A percentile compares a stretch with the other conserved stretches of the same genome.
phyloP scores from a whole-genome alignment of 2,797 vertebrate genomes.

The Sebastes hopkinsi region DNA sequence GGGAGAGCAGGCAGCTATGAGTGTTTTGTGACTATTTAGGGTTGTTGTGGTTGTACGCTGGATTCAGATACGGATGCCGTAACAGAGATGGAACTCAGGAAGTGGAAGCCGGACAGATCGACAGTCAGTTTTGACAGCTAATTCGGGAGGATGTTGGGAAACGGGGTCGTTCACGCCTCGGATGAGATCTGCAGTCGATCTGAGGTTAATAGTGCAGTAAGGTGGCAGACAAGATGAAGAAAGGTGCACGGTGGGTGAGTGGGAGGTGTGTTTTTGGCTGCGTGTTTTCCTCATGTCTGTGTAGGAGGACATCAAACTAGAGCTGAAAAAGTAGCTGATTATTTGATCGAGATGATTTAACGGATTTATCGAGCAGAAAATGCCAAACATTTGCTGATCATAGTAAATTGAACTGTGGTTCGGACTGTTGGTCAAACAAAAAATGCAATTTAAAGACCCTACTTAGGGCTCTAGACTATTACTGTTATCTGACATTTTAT shows the following conservation, averaged over 20 bases:
- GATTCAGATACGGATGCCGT: not conserved
- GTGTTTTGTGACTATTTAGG: slow-evolving; percentile 26
- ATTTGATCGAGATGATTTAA: not conserved
- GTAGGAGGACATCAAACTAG: not conserved
- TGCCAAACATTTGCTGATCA: not conserved
- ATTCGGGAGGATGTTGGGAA: slow-evolving; percentile 2
- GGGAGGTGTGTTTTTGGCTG: not conserved
- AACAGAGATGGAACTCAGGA: not conserved
- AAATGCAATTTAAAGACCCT: not conserved
- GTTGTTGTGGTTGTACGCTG: not conserved
- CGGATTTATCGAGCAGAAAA: not conserved
- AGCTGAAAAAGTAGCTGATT: not conserved
- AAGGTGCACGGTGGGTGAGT: not conserved
- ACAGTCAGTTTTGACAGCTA: not conserved
- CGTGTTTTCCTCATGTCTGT: not conserved
- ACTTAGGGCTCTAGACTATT: not conserved
- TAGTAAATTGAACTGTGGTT: not conserved
- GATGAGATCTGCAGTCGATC: slow-evolving; percentile 20
- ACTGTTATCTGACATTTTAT: not conserved
- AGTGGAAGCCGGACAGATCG: not conserved
- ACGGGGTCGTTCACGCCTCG: not conserved
- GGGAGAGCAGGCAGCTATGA: not conserved
- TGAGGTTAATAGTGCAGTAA: slow-evolving; percentile 3
- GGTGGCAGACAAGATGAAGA: slow-evolving; percentile 15
- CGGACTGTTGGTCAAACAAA: not conserved